Conservation (phyloP, 2,113 vertebrate species). For the Ammodytes marinus region DNA sequence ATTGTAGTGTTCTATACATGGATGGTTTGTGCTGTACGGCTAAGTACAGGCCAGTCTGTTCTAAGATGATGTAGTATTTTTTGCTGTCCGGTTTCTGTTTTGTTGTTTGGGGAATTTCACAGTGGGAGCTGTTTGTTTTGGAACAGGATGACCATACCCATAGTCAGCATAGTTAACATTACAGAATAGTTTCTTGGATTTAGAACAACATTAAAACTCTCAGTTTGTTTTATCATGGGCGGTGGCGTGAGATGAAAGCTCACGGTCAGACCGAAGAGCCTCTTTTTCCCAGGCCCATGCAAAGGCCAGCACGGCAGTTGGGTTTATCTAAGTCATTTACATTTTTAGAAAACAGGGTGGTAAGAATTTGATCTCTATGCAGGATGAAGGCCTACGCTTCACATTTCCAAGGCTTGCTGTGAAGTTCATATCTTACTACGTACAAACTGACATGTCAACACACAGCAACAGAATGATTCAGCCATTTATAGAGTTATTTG, state of each 20-base stretch:
- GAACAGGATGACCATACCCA: not conserved
- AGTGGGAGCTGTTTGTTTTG: slow-evolving; percentile 10
- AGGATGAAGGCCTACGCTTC: not conserved
- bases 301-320: not conserved
- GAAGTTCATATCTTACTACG: not conserved
- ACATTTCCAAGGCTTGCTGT: not conserved
- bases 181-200: not conserved
- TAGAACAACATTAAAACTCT: not conserved
- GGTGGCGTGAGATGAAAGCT: slow-evolving; percentile 7
- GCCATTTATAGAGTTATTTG: not conserved
- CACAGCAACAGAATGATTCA: not conserved
- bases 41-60: not conserved
- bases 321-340: not conserved
- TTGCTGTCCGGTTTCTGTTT: not conserved
- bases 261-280: not conserved
- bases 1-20: too few species aligned
- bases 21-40: not conserved
- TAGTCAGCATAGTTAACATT: not conserved
- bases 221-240: slow-evolving; percentile 5
- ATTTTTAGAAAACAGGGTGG: not conserved
- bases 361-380: not conserved
- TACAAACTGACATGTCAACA: not conserved
- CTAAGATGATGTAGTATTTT: not conserved
- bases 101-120: not conserved
- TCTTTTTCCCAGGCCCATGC: not conserved